phyloP scores from a whole-genome alignment of 2,797 vertebrate species.

The Leptatherina wallacei region DNA sequence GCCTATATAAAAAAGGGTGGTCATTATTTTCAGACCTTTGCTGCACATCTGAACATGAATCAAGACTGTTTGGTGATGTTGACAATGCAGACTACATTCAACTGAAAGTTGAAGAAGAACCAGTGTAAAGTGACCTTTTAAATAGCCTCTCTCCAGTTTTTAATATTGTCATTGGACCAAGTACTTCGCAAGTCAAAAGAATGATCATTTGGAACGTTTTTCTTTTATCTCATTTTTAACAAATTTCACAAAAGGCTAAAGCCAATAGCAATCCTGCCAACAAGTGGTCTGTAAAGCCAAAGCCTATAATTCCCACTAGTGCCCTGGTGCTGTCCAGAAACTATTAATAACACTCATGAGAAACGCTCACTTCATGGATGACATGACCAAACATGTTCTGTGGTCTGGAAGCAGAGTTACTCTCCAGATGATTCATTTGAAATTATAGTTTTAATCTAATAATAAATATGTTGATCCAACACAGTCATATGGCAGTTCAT shows the following conservation, averaged over 20 bases:
- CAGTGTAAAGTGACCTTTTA: neutral
- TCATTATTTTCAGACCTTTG: neutral
- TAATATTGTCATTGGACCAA: neutral
- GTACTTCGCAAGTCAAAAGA: neutral
- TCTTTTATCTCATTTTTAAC: neutral
- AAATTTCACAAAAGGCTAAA: too few relatives aligned
- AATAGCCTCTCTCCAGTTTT: neutral
- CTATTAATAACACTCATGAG: too few relatives aligned
- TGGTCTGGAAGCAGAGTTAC: too few relatives aligned
- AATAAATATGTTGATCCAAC: too few relatives aligned
- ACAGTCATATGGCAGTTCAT: too few relatives aligned
- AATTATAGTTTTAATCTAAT: too few relatives aligned
- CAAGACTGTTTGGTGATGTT: neutral
- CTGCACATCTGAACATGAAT: neutral
- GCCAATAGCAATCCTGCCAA: too few relatives aligned
- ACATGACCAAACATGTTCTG: too few relatives aligned
- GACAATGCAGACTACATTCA: neutral
- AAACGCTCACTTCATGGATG: neutral
- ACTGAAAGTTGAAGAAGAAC: neutral
- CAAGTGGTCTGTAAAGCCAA: too few relatives aligned
- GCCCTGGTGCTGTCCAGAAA: too few relatives aligned
- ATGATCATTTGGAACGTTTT: neutral
- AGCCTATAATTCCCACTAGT: too few relatives aligned
- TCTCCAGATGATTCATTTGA: too few relatives aligned
- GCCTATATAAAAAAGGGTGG: neutral